phyloP scores from a whole-genome alignment of 2,113 vertebrate species.

The Columbina picui region DNA sequence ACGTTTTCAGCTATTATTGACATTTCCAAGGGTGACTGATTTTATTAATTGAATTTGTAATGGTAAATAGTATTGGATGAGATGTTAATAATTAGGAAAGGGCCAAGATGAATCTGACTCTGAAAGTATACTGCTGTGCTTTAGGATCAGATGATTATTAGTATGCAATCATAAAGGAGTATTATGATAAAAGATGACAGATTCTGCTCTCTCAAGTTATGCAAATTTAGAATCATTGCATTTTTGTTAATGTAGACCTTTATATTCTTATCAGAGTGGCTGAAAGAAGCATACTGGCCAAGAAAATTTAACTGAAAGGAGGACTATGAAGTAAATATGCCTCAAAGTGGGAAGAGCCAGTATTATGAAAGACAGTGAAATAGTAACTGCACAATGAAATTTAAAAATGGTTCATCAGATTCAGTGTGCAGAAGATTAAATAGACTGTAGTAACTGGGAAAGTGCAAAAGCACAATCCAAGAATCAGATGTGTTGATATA shows the following conservation, averaged over 20 bases:
- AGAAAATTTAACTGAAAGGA: neutral
- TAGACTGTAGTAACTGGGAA: neutral
- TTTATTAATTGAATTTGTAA: neutral
- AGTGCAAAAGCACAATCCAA: neutral
- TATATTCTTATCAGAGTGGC: neutral
- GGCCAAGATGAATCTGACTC: neutral
- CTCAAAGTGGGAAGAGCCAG: neutral
- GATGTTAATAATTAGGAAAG: neutral
- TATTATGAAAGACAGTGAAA: neutral
- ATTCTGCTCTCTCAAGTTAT: neutral
- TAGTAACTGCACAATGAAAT: neutral
- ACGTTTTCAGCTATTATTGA: neutral
- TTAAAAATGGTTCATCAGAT: neutral
- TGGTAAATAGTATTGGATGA: neutral
- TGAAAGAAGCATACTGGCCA: neutral
- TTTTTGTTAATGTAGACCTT: neutral
- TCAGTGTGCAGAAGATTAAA: neutral
- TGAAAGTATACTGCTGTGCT: neutral
- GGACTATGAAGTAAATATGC: neutral
- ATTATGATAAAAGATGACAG: neutral
- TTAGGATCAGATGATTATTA: neutral
- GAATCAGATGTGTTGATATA: neutral
- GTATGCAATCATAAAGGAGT: neutral
- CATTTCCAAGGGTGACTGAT: neutral
- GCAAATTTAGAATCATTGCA: neutral